Base-by-base conservation (phyloP, 2,888 invertebrate species). In the Phalangium opilio region DNA sequence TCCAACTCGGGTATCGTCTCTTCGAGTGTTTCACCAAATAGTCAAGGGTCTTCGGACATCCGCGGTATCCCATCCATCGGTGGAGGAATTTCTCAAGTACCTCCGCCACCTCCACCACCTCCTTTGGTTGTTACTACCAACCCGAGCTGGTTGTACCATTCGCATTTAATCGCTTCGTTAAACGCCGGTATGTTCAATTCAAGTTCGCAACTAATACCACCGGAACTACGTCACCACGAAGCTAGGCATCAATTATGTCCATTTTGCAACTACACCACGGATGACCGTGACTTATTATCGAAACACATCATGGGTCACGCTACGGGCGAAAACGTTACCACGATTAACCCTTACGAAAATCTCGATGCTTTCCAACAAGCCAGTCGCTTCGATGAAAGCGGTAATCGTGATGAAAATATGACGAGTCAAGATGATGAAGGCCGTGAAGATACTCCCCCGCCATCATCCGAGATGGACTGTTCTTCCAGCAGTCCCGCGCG, bases 221-320 rank as follows among this genome's bases (percentile, higher is more conserved):
- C 11, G 10, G 38, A 3, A 12, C 27, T 7, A 27, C 4, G 4
- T 7, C 27, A 8, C 8, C 27, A 27, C 27, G 27, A 27, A 27
- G 27, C 8, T 4, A 8, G 27, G 4, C 15, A 3, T 12, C 38
- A 38, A 18, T 62, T 62, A 49, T 70, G 71, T 58, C 61, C 58
- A 48, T 56, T 68, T 20, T 71, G 71, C 56, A 61, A 62, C 34
- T 68, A 65, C 52, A 50, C 53, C 4, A 61, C 65, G 5, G 60
- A 62, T 3, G 58, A 53, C 19, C 54, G 56, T 4, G 64, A 66
- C 33, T 52, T 58, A 12, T 63, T 68, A 33, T 60, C 60, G 12
- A 60, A 62, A 44, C 70, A 70, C 53, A 59, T 68, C 50, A 53
- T 66, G 43, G 57, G 62, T 2, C 70, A 70, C 46, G 64, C 63